phyloP scores from a whole-genome alignment of 2,113 vertebrate genomes.

The Prunella fulvescens region DNA sequence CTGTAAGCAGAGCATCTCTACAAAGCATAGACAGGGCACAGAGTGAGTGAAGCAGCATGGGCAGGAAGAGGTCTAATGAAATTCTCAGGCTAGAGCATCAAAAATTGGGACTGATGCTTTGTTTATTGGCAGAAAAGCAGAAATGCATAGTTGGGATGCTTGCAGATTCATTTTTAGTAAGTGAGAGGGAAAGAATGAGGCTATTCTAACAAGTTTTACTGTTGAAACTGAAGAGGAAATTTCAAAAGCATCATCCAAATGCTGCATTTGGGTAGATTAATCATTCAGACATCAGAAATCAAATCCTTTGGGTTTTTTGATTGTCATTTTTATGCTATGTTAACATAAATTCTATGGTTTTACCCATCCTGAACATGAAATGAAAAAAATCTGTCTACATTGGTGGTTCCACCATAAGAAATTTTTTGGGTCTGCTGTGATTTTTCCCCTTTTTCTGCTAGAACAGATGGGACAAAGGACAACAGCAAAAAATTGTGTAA shows the following conservation, averaged over 20 bases:
- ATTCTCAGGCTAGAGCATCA: background rate
- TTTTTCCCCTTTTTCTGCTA: conserved; percentile 15
- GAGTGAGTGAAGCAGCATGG: background rate
- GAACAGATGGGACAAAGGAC: conserved; percentile 29
- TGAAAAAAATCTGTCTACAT: background rate
- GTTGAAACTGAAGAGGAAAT: background rate
- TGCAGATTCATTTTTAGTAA: background rate
- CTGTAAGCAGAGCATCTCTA: background rate
- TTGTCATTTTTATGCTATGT: background rate
- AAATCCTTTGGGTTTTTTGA: background rate
- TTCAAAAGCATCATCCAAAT: background rate
- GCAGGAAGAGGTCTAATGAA: background rate
- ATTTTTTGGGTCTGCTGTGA: background rate
- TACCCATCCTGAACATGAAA: background rate
- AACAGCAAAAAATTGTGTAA: background rate
- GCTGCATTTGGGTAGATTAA: background rate
- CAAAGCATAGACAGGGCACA: background rate
- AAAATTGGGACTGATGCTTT: background rate
- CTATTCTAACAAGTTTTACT: background rate
- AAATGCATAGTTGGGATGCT: background rate
- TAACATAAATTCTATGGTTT: background rate
- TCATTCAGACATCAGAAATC: background rate
- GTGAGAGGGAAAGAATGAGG: background rate
- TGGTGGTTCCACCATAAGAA: background rate
- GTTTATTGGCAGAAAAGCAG: background rate